Percentiles rank a stretch among this genome's conserved stretches.
Conservation (phyloP, 2,797 vertebrate genomes). For the Fringilla coelebs region DNA sequence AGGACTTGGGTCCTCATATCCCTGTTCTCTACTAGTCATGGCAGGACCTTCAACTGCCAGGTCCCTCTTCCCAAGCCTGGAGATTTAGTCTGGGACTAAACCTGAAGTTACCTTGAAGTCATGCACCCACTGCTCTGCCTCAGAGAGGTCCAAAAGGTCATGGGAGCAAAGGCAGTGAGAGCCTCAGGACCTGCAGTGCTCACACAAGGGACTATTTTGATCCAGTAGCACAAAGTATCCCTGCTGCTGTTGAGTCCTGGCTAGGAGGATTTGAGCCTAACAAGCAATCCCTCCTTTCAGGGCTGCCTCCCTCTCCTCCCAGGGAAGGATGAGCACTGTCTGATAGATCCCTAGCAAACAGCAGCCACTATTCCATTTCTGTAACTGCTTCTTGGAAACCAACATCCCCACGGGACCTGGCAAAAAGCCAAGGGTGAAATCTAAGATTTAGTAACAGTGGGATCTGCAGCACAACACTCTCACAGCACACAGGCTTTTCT, state of each 20-base stretch:
- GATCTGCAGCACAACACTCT: neutral
- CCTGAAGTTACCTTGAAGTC: neutral
- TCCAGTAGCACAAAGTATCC: neutral
- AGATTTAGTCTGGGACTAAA: neutral
- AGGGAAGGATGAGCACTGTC: neutral
- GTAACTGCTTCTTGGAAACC: neutral
- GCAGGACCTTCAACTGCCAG: neutral
- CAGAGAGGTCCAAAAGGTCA: neutral
- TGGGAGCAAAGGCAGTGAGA: neutral
- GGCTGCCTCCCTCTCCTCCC: neutral
- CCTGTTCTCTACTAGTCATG: neutral
- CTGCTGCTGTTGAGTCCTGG: neutral
- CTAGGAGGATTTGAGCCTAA: neutral
- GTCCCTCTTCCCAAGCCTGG: neutral
- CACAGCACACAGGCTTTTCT: neutral
- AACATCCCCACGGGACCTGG: neutral
- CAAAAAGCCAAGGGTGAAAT: slow-evolving; percentile 15
- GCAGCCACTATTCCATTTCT: neutral
- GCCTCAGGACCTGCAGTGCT: neutral
- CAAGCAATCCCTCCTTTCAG: neutral
- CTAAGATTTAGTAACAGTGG: slow-evolving; percentile 9
- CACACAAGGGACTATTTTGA: neutral
- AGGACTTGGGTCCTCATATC: neutral
- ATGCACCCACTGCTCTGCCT: neutral
- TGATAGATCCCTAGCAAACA: neutral